These are phyloP conservation scores for Sphinx pinastri DNA, from an alignment of 2,888 invertebrate genomes.

Conservation along the genomic window DNA sequence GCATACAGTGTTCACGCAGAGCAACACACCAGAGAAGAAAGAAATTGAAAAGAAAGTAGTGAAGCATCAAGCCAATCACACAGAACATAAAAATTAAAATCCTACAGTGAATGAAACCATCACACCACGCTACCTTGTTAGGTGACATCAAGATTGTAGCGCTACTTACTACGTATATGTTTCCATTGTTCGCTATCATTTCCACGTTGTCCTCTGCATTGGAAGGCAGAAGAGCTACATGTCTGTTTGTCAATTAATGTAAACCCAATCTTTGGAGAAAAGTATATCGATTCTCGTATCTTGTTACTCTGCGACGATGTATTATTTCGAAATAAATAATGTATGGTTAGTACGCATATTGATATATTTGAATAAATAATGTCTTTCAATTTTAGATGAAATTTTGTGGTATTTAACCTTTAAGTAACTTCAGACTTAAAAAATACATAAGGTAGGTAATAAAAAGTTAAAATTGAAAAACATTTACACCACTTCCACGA, in stretches of 20 bases:
- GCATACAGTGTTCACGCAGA: constrained; percentile 66
- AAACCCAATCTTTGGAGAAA: constrained; percentile 78
- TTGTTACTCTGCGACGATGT: constrained; percentile 72
- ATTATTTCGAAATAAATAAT: constrained; percentile 72
- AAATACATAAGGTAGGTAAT: constrained; percentile 21
- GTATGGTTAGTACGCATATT: constrained; percentile 67
- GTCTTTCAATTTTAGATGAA: constrained; percentile 62
- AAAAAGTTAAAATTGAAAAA: constrained; percentile 59
- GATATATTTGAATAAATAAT: constrained; percentile 43
- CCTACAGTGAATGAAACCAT: constrained; percentile 65
- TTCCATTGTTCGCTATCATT: constrained; percentile 44
- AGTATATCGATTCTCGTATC: constrained; percentile 63
- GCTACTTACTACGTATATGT: constrained; percentile 68
- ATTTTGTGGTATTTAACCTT: neutral
- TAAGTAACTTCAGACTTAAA: constrained; percentile 5
- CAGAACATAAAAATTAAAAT: constrained; percentile 47
- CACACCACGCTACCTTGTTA: constrained; percentile 77
- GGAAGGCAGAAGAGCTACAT: constrained; percentile 52
- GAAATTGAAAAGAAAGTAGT: constrained; percentile 49
- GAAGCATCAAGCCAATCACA: constrained; percentile 64
- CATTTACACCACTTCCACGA: constrained; percentile 55
- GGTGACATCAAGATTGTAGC: constrained; percentile 66
- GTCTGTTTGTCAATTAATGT: constrained; percentile 52
- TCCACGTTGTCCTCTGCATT: constrained; percentile 65
- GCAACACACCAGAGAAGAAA: constrained; percentile 71